Percentiles rank a stretch among this genome's conserved stretches.
Evolutionary conservation across 2,113 vertebrate genomes (phyloP).

Genomic region (Misgurnus mizolepis): DNA sequence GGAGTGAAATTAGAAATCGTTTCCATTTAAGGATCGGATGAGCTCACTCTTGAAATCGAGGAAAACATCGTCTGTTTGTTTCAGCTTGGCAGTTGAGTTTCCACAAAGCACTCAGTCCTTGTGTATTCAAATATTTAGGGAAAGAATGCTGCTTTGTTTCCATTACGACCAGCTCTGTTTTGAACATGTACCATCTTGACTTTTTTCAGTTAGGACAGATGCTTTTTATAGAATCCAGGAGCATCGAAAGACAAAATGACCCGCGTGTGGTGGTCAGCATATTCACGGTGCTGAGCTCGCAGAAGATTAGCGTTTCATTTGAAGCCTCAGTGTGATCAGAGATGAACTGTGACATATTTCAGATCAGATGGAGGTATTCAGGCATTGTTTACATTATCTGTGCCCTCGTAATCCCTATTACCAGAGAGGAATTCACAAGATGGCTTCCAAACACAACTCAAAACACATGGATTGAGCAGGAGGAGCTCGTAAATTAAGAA

Average conservation of each 20-base stretch:
- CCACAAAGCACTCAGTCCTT: slow-evolving; percentile 7
- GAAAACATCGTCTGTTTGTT: slow-evolving; percentile 17
- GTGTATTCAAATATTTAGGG: slow-evolving; percentile 24
- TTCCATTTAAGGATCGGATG: slow-evolving; percentile 13
- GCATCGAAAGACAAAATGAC: slow-evolving; percentile 12
- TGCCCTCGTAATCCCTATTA: slow-evolving; percentile 58
- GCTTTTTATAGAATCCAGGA: background rate
- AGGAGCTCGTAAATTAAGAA: slow-evolving; percentile 59
- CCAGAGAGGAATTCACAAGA: slow-evolving; percentile 57
- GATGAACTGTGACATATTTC: slow-evolving; percentile 43
- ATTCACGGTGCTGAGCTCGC: slow-evolving; percentile 33
- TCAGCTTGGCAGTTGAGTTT: slow-evolving; percentile 11
- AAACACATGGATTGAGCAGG: slow-evolving; percentile 63
- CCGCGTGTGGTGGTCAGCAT: slow-evolving; percentile 24
- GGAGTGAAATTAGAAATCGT: slow-evolving; percentile 28
- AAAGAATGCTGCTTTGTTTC: slow-evolving; percentile 28
- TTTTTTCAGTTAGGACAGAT: slow-evolving; percentile 24
- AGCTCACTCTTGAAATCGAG: background rate
- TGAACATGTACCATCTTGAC: slow-evolving; percentile 3
- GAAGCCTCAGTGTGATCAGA: slow-evolving; percentile 36
- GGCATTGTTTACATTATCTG: slow-evolving; percentile 59
- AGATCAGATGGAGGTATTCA: slow-evolving; percentile 41
- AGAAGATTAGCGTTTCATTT: slow-evolving; percentile 28
- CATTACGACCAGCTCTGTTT: slow-evolving; percentile 28
- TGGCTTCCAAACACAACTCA: slow-evolving; percentile 61